Base-by-base conservation (phyloP, 1,140 invertebrate species). In the Metaphire vulgaris region DNA sequence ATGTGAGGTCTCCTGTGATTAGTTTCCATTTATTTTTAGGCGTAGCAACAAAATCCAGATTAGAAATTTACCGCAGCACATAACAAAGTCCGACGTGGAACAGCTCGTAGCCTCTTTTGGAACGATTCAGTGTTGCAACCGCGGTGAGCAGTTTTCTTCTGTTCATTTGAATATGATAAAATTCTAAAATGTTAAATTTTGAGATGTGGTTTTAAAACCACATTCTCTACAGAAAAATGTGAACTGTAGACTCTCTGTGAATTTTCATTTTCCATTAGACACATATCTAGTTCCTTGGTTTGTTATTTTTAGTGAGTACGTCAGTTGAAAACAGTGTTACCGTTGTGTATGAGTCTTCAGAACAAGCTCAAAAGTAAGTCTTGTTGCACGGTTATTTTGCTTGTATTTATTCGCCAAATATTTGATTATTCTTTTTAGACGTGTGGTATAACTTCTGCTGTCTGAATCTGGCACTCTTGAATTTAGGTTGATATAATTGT, bases 301-400 rank as follows among this genome's bases (percentile, higher is more conserved):
- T 76, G 69, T 14, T 31, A 32, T 77, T 74, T 64, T n/a, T 33
- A 74, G 33, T 77, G 15, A 92, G 93, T 87, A 89, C 90, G 81
- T 90, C 89, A 86, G 90, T 90, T 88, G 77, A 78, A 30, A 78
- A 56, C 28, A 90, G 90, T 80, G 89, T 93, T 80, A 91, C 91
- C 87, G 91, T 95, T 85, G 93, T 91, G 83, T 95, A 92, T 89
- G 92, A 94, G 88, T 92, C 90, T 81, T 89, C 90, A 84, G 93
- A 95, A 83, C 91, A 93, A 89, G 93, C 93, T 85, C 92, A 93
- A 89, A 91, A 92, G 93, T 94, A 88, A 92, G 92, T 92, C 34
- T 74, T 16, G 72, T 56, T 6, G 21, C 41, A 21, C 41, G 6
- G 41, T 56, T 56, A 21, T 56, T 56, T 21, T 56, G n/a, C n/a